These are phyloP conservation scores for Malacoctenus gilli DNA, from an alignment of 2,797 vertebrate species.

Conservation along the genomic window DNA sequence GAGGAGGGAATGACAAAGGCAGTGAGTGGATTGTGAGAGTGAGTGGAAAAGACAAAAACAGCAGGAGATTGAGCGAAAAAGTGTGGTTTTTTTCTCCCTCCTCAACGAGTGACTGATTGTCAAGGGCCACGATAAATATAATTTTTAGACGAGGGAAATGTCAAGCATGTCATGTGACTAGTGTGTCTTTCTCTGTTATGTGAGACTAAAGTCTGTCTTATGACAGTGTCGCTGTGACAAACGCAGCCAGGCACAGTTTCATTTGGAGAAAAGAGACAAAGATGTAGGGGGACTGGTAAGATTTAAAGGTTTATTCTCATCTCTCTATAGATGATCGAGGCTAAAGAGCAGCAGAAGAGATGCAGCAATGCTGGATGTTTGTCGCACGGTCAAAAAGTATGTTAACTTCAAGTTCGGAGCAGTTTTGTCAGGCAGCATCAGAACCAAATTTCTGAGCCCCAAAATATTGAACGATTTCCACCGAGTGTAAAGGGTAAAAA, in stretches of 20 bases:
- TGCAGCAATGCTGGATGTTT: too few species aligned
- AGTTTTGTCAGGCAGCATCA: too few species aligned
- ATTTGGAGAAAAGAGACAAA: neutral
- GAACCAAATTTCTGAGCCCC: too few species aligned
- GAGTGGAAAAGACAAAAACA: neutral
- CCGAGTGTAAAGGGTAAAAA: too few species aligned
- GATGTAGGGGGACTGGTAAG: too few species aligned
- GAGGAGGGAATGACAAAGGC: constrained; percentile 1
- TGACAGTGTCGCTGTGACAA: constrained; percentile 3
- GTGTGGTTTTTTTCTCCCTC: constrained; percentile 7
- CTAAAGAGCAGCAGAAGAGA: too few species aligned
- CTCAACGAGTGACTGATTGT: constrained; percentile 17
- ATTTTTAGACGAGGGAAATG: constrained; percentile 39
- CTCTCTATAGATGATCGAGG: too few species aligned
- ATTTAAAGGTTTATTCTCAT: too few species aligned
- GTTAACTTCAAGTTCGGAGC: too few species aligned
- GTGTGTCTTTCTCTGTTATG: constrained; percentile 13
- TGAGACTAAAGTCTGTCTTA: constrained; percentile 24
- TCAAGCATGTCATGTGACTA: constrained; percentile 22
- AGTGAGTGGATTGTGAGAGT: neutral
- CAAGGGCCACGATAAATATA: constrained; percentile 27
- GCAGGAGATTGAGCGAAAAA: constrained; percentile 13
- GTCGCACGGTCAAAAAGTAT: too few species aligned
- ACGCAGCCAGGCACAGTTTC: constrained; percentile 10
- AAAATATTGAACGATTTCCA: too few species aligned